phyloP scores from a whole-genome alignment of 1,140 invertebrate genomes.

The Oscheius sp. region DNA sequence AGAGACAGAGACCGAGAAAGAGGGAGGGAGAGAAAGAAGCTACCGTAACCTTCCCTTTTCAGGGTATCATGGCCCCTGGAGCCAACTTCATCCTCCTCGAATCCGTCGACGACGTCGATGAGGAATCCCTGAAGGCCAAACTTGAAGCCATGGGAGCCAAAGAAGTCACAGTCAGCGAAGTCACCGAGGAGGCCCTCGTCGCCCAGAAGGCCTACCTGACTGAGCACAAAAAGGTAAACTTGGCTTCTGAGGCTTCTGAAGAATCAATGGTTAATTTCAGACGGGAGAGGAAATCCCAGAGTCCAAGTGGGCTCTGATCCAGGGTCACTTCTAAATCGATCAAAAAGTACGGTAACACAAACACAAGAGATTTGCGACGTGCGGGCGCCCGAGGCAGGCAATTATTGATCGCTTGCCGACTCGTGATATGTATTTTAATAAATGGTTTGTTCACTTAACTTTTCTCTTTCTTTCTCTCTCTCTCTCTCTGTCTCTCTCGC shows the following conservation, averaged over 20 bases:
- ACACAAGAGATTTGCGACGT: too few species aligned
- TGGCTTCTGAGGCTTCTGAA: slow-evolving; percentile 1
- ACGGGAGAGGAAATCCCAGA: neutral
- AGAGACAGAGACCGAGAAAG: too few species aligned
- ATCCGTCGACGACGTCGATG: slow-evolving; percentile 31
- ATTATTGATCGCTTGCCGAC: too few species aligned
- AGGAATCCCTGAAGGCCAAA: slow-evolving; percentile 14
- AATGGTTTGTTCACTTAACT: too few species aligned
- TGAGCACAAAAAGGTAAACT: neutral
- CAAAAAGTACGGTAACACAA: neutral
- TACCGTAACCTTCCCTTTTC: slow-evolving; percentile 1
- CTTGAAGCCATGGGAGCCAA: slow-evolving; percentile 12
- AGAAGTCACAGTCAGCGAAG: slow-evolving; percentile 34
- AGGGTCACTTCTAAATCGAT: neutral
- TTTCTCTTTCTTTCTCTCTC: too few species aligned
- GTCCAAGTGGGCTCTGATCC: neutral
- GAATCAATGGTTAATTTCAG: slow-evolving; percentile 14
- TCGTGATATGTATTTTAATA: too few species aligned
- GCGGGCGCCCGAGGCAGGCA: too few species aligned
- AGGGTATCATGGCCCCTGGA: slow-evolving; percentile 30
- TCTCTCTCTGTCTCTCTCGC: too few species aligned
- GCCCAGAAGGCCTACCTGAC: slow-evolving; percentile 33
- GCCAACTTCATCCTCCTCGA: slow-evolving; percentile 39
- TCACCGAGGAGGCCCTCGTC: slow-evolving; percentile 30
- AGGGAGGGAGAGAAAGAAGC: neutral